Evolutionary conservation across 2,113 vertebrate genomes (phyloP).

Genomic region (Zosterops borbonicus): DNA sequence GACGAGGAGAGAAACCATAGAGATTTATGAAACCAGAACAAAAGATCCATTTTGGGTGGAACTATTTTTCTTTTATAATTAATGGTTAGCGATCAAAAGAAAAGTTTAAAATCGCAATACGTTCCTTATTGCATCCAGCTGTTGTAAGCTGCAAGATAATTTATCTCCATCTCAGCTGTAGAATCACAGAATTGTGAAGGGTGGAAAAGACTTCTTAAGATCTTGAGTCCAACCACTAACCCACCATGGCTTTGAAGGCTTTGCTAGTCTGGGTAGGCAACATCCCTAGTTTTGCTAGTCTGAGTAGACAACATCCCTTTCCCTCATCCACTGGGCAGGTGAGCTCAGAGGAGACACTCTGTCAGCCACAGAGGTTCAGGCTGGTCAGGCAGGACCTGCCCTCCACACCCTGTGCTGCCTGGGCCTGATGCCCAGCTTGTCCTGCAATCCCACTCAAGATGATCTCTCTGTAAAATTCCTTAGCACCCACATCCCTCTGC

Average conservation of each 20-base stretch:
- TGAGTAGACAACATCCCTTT: neutral
- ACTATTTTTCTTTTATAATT: neutral
- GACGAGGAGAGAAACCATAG: neutral
- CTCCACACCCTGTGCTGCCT: neutral
- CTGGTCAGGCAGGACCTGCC: neutral
- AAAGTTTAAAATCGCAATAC: slow-evolving; percentile 36
- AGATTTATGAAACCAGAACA: neutral
- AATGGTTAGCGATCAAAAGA: neutral
- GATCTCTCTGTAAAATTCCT: neutral
- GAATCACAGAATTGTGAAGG: neutral
- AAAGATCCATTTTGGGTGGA: neutral
- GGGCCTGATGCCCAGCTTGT: neutral
- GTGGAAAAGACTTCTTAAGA: neutral
- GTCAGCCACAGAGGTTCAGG: neutral
- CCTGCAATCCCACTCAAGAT: neutral
- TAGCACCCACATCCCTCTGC: neutral
- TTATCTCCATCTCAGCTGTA: neutral
- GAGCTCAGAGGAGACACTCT: neutral
- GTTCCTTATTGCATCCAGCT: neutral
- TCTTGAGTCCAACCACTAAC: neutral
- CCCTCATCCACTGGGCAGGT: neutral
- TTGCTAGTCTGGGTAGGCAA: neutral
- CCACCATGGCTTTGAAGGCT: neutral
- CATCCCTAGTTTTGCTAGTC: neutral
- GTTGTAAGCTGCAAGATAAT: slow-evolving; percentile 35